These are phyloP conservation scores for Urocolius indicus DNA, from an alignment of 2,113 vertebrate genomes.

Conservation along the genomic window DNA sequence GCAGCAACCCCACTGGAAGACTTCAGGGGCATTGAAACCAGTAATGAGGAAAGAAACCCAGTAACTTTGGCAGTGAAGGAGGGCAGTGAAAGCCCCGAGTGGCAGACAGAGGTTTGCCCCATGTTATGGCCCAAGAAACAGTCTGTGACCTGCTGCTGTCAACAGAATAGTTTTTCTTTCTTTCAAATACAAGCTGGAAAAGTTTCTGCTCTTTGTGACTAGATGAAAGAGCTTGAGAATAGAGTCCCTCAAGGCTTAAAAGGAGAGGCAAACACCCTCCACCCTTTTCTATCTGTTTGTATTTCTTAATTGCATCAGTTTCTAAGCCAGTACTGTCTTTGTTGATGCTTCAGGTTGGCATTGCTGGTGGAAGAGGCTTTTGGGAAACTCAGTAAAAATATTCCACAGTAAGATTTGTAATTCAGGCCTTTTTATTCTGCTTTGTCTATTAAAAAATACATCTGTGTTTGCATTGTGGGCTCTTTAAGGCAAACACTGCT, in stretches of 20 bases:
- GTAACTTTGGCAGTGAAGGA: background rate
- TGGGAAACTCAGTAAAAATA: background rate
- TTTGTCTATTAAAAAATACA: background rate
- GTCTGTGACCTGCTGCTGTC: background rate
- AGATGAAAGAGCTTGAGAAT: slow-evolving; percentile 2
- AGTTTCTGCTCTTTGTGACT: background rate
- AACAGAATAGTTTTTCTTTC: background rate
- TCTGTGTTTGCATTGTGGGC: background rate
- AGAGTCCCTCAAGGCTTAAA: background rate
- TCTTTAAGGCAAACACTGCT: background rate
- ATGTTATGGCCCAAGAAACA: background rate
- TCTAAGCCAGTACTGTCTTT: background rate
- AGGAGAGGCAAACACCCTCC: background rate
- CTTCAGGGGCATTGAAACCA: slow-evolving; percentile 5
- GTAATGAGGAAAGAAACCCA: background rate
- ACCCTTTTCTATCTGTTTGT: background rate
- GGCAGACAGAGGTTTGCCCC: background rate
- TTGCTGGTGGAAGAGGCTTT: background rate
- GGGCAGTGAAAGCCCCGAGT: fast-evolving
- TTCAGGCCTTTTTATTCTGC: background rate
- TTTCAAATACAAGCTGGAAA: background rate
- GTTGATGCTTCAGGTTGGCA: slow-evolving; percentile 30
- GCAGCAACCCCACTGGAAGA: background rate
- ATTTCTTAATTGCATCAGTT: background rate
- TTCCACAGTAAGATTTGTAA: background rate